These are phyloP conservation scores for Sciurus carolinensis DNA, from an alignment of 2,797 vertebrate genomes.

Conservation along the genomic window DNA sequence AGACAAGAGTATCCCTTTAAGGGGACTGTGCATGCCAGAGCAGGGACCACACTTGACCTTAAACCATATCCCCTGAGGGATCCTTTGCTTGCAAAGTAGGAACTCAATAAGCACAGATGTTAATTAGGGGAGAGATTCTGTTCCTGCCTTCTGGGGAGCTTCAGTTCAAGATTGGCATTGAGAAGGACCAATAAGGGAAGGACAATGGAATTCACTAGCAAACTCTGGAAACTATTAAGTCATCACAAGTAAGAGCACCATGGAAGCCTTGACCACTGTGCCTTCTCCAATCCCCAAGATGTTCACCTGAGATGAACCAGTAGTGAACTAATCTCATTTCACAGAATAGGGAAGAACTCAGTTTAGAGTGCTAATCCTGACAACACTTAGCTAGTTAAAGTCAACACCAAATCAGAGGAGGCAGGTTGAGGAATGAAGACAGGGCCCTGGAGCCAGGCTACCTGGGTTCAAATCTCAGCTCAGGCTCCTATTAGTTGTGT, in stretches of 20 bases:
- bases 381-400: neutral
- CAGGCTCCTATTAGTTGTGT: neutral
- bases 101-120: neutral
- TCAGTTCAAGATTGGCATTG: neutral
- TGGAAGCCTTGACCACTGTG: accelerated
- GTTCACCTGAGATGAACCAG: neutral
- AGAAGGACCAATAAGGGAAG: neutral
- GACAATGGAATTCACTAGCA: neutral
- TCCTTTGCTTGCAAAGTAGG: neutral
- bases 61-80: neutral
- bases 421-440: neutral
- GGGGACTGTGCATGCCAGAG: too few relatives aligned
- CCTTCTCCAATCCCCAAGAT: neutral
- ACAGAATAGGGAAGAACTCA: neutral
- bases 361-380: neutral
- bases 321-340: neutral
- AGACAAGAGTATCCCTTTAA: neutral
- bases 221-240: neutral
- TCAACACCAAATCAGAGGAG: neutral
- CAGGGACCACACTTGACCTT: neutral
- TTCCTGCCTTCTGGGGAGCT: neutral
- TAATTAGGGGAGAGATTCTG: neutral
- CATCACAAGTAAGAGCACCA: neutral
- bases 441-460: neutral
- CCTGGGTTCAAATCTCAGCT: constrained; percentile 30